phyloP scores from a whole-genome alignment of 2,113 vertebrate species.

The Oncorhynchus keta region DNA sequence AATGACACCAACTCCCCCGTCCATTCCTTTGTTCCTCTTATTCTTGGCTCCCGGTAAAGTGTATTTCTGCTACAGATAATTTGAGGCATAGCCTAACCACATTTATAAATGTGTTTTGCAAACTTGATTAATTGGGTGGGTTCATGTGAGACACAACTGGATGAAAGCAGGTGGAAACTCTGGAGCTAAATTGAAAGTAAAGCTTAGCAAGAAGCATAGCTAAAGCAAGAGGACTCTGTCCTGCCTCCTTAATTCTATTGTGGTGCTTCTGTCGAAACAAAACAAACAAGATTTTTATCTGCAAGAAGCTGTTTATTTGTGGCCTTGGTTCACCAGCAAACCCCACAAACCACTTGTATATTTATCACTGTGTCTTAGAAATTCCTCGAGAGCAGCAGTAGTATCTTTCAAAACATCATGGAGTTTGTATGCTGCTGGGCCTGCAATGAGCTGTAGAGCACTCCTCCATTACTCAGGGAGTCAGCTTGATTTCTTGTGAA shows the following conservation, averaged over 20 bases:
- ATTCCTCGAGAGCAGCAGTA: constrained; percentile 1
- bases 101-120: no score
- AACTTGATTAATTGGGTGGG: no score
- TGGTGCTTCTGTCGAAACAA: background rate
- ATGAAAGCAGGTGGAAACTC: no score
- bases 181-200: no score
- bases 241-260: no score
- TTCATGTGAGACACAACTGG: no score
- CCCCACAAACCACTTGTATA: background rate
- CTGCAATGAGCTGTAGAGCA: no score
- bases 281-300: background rate
- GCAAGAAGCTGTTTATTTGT: background rate
- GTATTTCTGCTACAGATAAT: background rate
- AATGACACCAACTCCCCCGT: background rate
- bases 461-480: no score
- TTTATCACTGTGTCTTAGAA: no score
- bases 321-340: background rate
- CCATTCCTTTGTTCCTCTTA: background rate
- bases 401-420: background rate
- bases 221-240: no score
- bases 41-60: background rate
- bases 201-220: no score
- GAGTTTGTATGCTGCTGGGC: background rate
- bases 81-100: background rate
- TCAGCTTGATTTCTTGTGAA: no score